Base-by-base conservation (phyloP, 2,113 vertebrate species). In the Procavia capensis region DNA sequence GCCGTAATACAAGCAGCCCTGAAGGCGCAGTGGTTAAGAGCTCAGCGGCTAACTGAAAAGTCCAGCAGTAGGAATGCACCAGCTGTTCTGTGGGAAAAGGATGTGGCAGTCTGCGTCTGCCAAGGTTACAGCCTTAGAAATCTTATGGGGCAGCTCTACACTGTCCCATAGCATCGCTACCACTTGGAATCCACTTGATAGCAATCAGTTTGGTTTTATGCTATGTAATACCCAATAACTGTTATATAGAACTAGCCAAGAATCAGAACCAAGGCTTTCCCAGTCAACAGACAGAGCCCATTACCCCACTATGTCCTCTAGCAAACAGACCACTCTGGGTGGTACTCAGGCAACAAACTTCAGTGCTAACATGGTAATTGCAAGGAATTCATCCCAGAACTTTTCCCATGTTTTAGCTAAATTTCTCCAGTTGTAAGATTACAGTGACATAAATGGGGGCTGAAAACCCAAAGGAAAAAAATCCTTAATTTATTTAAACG, bases 401-500 rank as follows among this genome's bases (percentile, higher is more conserved):
- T 68, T 94, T 93, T 68, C 36, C 75, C 85, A 9, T 81, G 29
- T 90, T 92, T 83, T 72, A 79, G 39, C 63, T 82, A 78, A 84
- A 90, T 63, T 93, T 89, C 41, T 81, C 93, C 85, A 29, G 27
- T n/a, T 96, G 19, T 72, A 91, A 34, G 20, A 29, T 57, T 36
- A 89, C 0, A 90, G 25, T 22, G 86, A 89, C 39, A 91, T 27
- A 63, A 80, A 92, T 14, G 70, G n/a, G 19, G 4, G 79, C 11
- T 20, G 8, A 90, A 93, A 90, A 66, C 43, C 39, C 61, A 92
- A 95, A 89, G 45, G 50, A 75, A 88, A 59, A 75, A 88, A 88
- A 68, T 43, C 13, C 16, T 88, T 79, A 92, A 59, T 75, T 43
- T 47, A 85, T 50, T 36, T 64, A 94, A 92, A 61, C 63, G 50